phyloP scores from a whole-genome alignment of 2,888 invertebrate species.

The Himalopsyche anomala region DNA sequence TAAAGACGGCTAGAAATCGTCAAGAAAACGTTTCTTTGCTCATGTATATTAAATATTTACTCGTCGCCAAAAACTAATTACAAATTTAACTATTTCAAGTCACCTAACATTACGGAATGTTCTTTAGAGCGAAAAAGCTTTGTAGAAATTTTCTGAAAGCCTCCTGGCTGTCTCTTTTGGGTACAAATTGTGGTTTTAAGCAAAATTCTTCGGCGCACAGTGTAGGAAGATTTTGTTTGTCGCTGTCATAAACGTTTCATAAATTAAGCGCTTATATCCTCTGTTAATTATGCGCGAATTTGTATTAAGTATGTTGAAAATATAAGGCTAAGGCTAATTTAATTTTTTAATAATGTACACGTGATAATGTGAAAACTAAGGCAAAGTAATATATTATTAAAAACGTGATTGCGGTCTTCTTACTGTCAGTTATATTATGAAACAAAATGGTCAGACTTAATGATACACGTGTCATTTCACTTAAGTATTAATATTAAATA shows the following conservation, averaged over 20 bases:
- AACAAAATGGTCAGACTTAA: too few species aligned
- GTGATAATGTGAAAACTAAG: neutral
- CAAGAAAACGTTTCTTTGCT: too few species aligned
- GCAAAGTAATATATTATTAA: neutral
- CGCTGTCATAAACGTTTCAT: constrained; percentile 27
- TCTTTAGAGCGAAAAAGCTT: constrained; percentile 15
- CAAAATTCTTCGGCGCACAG: neutral
- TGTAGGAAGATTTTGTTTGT: constrained; percentile 16
- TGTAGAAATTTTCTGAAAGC: constrained; percentile 28
- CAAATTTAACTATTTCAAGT: constrained; percentile 20
- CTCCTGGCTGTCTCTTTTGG: constrained; percentile 26
- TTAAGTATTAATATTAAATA: too few species aligned
- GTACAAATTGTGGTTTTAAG: constrained; percentile 34
- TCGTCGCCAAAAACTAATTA: constrained; percentile 12
- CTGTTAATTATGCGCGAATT: constrained; percentile 26
- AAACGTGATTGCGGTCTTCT: too few species aligned
- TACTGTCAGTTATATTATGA: too few species aligned
- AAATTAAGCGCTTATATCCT: constrained; percentile 26
- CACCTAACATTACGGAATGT: constrained; percentile 11
- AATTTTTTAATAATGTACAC: neutral
- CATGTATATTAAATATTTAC: too few species aligned
- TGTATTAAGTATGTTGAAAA: neutral
- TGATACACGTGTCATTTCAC: too few species aligned
- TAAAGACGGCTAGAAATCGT: too few species aligned
- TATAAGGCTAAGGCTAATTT: neutral